Conservation (phyloP, 2,888 invertebrate species). For the Eristalis pertinax region DNA sequence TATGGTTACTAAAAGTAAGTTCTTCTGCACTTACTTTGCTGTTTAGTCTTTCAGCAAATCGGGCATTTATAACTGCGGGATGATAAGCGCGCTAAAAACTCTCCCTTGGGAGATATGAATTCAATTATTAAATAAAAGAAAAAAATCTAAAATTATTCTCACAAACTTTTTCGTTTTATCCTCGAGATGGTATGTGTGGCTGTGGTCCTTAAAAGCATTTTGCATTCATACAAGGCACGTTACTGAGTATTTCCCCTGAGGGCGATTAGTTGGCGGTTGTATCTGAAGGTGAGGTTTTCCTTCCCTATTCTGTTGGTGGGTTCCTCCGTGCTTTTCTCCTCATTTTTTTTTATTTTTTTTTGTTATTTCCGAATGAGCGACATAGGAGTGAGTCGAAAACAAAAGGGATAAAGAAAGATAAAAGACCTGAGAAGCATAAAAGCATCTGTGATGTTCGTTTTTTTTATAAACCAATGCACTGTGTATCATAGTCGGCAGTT, state of each 20-base stretch:
- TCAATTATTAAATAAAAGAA: slow-evolving; percentile 59
- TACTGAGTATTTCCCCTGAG: slow-evolving; percentile 61
- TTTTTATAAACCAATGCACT: slow-evolving; percentile 48
- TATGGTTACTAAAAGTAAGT: slow-evolving; percentile 42
- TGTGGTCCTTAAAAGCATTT: slow-evolving; percentile 62
- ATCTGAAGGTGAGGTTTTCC: slow-evolving; percentile 28
- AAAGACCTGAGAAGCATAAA: slow-evolving; percentile 38
- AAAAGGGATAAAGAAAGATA: slow-evolving; percentile 8
- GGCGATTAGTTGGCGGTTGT: slow-evolving; percentile 64
- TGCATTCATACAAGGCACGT: slow-evolving; percentile 64
- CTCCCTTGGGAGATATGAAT: slow-evolving; percentile 43
- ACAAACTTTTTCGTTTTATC: slow-evolving; percentile 62
- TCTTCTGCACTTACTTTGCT: slow-evolving; percentile 1
- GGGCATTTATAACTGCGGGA: slow-evolving; percentile 24
- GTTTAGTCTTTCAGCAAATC: slow-evolving; percentile 37
- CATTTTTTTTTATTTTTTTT: slow-evolving; percentile 7
- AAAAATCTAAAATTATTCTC: slow-evolving; percentile 48
- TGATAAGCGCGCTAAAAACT: slow-evolving; percentile 44
- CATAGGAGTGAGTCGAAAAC: background rate
- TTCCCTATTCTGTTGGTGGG: background rate
- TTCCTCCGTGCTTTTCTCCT: background rate
- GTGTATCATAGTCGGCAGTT: slow-evolving; percentile 43
- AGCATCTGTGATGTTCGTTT: slow-evolving; percentile 41
- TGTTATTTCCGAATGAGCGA: slow-evolving; percentile 23
- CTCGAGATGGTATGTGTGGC: slow-evolving; percentile 32